Evolutionary conservation across 2,888 invertebrate genomes (phyloP), one percentile per base, ranked within the genome.

Genomic region (Acrobasis consociella): DNA sequence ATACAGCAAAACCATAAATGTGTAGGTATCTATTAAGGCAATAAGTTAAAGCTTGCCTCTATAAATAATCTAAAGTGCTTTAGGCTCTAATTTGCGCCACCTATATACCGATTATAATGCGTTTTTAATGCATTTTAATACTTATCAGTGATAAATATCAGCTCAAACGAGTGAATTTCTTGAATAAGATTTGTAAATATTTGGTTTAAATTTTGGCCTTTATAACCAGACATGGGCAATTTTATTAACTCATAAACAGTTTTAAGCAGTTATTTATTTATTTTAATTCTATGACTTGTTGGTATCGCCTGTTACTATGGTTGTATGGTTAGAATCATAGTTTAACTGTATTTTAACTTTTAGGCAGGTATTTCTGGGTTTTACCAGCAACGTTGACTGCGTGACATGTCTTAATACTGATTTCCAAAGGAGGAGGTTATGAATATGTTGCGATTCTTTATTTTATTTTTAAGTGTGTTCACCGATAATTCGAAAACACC

Each of bases 121-220:
- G 17, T 56, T 46, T 56, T 42, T 22, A 46, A 56, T 56, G 39
- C 39, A 55, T 39, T n/a, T 10, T 55, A 39, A 39, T 38, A 46
- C 42, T 42, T 22, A 56, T 56, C 17, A 56, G 42, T 46, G 56
- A 56, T 56, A 8, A 13, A 39, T 56, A 46, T 11, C 46, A 17
- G 22, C 42, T 22, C 17, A 46, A 13, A 7, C 0, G 15, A 13
- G 22, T 51, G 17, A 56, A 17, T 56, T 17, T 46, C 17, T 15
- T 17, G 9, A 42, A 42, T 15, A 9, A 56, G 53, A 39, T 49
- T 42, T 64, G 16, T 58, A 58, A 58, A 58, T 58, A 46, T 58
- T 58, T 58, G 58, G 17, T 55, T 55, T 31, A 49, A 31, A 42
- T 58, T 58, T 49, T 58, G 49, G 49, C 31, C 9, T 31, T 31